Conservation (phyloP, 2,888 invertebrate species). For the Podabrus alpinus region DNA sequence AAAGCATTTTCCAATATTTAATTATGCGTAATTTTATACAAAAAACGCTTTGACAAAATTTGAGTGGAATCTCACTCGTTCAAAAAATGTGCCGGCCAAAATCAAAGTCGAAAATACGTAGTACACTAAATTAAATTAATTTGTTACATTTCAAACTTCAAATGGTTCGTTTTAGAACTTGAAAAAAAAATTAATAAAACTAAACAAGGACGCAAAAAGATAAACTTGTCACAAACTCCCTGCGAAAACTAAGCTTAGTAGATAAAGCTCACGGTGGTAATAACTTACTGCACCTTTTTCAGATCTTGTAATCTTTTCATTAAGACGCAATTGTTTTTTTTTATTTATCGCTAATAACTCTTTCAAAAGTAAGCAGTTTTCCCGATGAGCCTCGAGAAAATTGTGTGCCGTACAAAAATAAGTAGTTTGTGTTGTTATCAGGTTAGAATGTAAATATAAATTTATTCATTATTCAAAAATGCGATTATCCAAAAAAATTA, state of each 20-base stretch:
- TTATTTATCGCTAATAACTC: neutral
- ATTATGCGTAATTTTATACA: neutral
- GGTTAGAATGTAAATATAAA: neutral
- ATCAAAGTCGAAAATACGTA: neutral
- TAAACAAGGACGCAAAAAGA: neutral
- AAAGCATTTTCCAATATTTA: neutral
- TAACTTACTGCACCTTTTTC: neutral
- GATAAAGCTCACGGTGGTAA: neutral
- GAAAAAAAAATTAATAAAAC: neutral
- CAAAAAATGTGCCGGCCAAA: neutral
- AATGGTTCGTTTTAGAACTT: neutral
- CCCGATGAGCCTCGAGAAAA: neutral
- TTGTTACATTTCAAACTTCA: neutral
- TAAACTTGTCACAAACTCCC: neutral
- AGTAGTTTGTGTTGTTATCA: neutral
- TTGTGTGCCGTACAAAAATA: neutral
- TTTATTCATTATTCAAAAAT: slow-evolving; percentile 4
- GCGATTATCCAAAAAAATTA: neutral
- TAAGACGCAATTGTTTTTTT: neutral
- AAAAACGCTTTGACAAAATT: neutral
- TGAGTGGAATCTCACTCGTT: neutral
- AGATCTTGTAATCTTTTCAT: neutral
- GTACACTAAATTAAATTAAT: too few species aligned
- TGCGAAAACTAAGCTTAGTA: neutral
- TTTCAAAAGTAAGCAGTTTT: neutral